phyloP scores from a whole-genome alignment of 2,888 invertebrate species.

The Dromius quadrimaculatus region DNA sequence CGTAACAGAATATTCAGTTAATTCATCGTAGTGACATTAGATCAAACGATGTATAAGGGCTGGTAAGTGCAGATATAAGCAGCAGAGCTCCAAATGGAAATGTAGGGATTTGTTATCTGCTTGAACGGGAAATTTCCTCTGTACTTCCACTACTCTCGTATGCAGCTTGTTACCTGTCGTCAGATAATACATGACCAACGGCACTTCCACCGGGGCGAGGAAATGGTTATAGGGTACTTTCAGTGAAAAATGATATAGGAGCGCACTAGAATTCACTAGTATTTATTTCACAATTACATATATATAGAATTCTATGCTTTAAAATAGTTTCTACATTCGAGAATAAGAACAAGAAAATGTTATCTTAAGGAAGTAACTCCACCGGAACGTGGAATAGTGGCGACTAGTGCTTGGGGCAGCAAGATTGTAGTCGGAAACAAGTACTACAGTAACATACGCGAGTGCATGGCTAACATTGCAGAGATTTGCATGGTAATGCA shows the following conservation, averaged over 20 bases:
- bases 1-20: too few relatives aligned
- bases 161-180: conserved; percentile 9
- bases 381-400: background rate
- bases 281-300: background rate
- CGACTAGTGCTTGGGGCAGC: background rate
- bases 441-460: conserved; percentile 23
- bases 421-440: background rate
- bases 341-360: background rate
- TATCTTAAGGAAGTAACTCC: background rate
- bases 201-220: background rate
- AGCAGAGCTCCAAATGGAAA: conserved; percentile 2
- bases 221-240: background rate
- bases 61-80: background rate
- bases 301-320: too few relatives aligned
- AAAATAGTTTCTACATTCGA: too few relatives aligned
- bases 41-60: too few relatives aligned
- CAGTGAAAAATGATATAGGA: background rate
- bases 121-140: conserved; percentile 2
- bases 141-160: background rate
- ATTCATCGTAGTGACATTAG: too few relatives aligned
- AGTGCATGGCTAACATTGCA: conserved; percentile 26
- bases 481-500: conserved; percentile 42
- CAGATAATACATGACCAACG: background rate
- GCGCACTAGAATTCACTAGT: background rate
- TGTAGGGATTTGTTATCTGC: conserved; percentile 15